Evolutionary conservation across 2,113 vertebrate species (phyloP), one percentile per base, ranked within the genome.

Genomic region (Zootoca vivipara): DNA sequence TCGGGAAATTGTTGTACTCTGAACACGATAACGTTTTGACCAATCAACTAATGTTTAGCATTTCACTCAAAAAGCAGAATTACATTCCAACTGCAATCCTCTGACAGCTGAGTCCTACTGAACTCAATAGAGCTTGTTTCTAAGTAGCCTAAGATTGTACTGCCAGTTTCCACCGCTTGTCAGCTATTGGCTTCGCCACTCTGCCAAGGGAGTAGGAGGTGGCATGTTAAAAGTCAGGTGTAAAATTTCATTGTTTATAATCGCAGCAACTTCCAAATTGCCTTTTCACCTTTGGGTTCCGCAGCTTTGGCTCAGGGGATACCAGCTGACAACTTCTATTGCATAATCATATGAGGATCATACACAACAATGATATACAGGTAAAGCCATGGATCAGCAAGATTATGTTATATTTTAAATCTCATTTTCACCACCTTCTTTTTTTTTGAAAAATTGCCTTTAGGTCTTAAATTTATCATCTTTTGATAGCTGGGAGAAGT

Each of bases 381-480:
- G 13, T 40, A 62, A n/a, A 64, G 7, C 62, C 26, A 15, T 33
- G 35, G 24, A 67, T 69, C 40, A 79, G 90, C 93, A 89, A 92
- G 1, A 79, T 46, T 69, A 46, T 20, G 84, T 26, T 67, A 91
- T 78, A 83, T 92, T 93, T 82, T 82, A 75, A 18, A 22, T 80
- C 58, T 74, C 92, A 93, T 90, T 94, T 91, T 91, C 72, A 92
- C 87, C 72, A 92, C 87, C 75, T 89, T 62, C 79, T 90, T 79
- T 28, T 82, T 91, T 86, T 88, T 40, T 81, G 85, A 90, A 79
- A 92, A 90, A 85, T 69, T 91, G 87, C 80, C 82, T 91, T 93
- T 62, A 67, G 74, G 87, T 90, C 30, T 89, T 46, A 58, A 87
- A 78, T 78, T 67, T 87, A 42, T 93, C 67, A 82, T 22, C 22